A percentile compares a stretch with the other conserved stretches of the same genome.
Evolutionary conservation across 2,888 invertebrate species (phyloP).

Genomic region (Beris morrisii): DNA sequence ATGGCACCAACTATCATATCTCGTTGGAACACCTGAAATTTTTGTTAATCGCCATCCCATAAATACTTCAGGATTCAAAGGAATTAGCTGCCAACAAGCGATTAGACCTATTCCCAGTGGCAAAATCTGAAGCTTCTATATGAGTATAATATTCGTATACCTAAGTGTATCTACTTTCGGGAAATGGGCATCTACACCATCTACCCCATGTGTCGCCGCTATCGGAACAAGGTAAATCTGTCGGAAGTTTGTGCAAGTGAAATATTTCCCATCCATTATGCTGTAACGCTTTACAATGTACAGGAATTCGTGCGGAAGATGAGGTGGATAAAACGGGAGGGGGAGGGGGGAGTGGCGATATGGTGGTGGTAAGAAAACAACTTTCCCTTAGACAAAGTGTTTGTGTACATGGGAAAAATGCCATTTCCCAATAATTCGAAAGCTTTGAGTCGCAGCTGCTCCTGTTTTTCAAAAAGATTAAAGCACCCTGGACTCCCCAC

Average conservation of each 20-base stretch:
- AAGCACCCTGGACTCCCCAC: conserved; percentile 51
- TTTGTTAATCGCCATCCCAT: conserved; percentile 1
- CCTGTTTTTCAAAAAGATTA: conserved; percentile 55
- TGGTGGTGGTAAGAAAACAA: conserved; percentile 32
- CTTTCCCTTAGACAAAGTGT: conserved; percentile 34
- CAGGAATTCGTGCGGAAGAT: conserved; percentile 8
- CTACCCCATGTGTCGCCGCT: conserved; percentile 24
- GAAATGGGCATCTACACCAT: background rate
- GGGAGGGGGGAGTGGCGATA: background rate
- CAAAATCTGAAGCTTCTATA: background rate
- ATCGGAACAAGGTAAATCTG: conserved; percentile 32
- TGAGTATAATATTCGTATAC: too few species aligned
- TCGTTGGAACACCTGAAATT: background rate
- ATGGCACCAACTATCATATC: too few species aligned
- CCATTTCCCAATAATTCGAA: conserved; percentile 46
- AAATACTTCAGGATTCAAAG: background rate
- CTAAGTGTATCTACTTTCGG: too few species aligned
- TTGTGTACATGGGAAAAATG: conserved; percentile 37
- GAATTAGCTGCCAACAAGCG: conserved; percentile 11
- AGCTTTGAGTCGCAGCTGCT: conserved; percentile 51
- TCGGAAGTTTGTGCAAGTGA: conserved; percentile 38
- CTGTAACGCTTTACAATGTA: conserved; percentile 32
- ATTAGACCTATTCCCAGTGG: background rate
- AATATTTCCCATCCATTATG: conserved; percentile 38
- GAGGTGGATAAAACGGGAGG: background rate